Base-by-base conservation (phyloP, 2,113 vertebrate genomes). In the Macroglossus sobrinus region DNA sequence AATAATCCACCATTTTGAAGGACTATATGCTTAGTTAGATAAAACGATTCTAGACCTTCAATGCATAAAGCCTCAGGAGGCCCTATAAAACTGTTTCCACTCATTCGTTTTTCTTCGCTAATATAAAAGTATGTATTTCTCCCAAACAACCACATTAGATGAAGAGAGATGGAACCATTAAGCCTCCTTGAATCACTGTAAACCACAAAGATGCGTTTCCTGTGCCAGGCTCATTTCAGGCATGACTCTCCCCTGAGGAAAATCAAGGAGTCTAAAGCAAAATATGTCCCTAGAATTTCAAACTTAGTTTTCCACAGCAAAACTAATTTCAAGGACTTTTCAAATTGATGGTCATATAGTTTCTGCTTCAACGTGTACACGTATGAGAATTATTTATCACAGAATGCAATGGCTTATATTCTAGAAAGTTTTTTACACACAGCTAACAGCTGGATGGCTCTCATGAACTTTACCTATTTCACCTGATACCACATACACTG, bases 401-500 rank as follows among this genome's bases (percentile, higher is more conserved):
- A 84, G 64, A 66, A 87, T 26, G 38, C 30, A 82, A 2, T 45
- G 16, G 1, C 7, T 64, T 94, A 35, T 71, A 55, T n/a, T 24
- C 84, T 7, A 35, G 43, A 74, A 50, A 38, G 3, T 24, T 35
- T 68, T 14, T 64, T 93, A 64, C 26, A 47, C 19, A n/a, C 12
- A 86, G 16, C 3, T 94, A 13, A 13, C 8, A 21, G 76, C 55
- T 71, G 16, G 16, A 78, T 6, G 21, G 35, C 40, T 86, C 6
- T 69, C 33, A 53, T 24, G 10, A 38, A 13, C 33, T 22, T 50
- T 7, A 40, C 4, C 8, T 1, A 10, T 7, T 2, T 13, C 4
- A 80, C 8, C 4, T 38, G 64, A 59, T 3, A 13, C 0, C 21
- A 22, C 0, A 15, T 3, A 8, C 26, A 8, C 9, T 13, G 13